Evolutionary conservation across 2,888 invertebrate genomes (phyloP).

Genomic region (Drosophila subsilvestris): DNA sequence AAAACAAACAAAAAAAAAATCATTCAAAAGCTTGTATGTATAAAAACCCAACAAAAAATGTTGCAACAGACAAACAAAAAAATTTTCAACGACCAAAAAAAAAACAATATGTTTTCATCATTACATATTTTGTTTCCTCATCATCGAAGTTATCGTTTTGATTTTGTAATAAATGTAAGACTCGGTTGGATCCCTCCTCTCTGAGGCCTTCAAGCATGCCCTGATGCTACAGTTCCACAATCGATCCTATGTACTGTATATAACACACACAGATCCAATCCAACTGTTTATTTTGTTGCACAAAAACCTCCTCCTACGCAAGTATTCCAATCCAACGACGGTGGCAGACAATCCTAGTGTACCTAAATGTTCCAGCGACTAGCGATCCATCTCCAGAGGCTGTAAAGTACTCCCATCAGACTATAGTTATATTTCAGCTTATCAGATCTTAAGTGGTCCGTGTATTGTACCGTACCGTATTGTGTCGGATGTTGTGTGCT

Average conservation of each 20-base stretch:
- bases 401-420: conserved; percentile 7
- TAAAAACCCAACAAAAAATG: conserved; percentile 39
- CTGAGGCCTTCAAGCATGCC: conserved; percentile 17
- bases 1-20: conserved; percentile 33
- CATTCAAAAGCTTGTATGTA: conserved; percentile 43
- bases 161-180: conserved; percentile 15
- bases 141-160: conserved; percentile 37
- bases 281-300: conserved; percentile 59
- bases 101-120: conserved; percentile 36
- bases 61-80: conserved; percentile 46
- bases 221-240: conserved; percentile 26
- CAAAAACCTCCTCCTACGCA: conserved; percentile 22
- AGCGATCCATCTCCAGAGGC: conserved; percentile 9
- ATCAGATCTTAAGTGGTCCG: conserved; percentile 36
- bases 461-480: conserved; percentile 21
- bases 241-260: conserved; percentile 41
- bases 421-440: conserved; percentile 21
- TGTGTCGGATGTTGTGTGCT: conserved; percentile 57
- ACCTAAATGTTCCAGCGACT: conserved; percentile 16
- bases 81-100: conserved; percentile 38
- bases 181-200: conserved; percentile 22
- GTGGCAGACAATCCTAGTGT: conserved; percentile 1
- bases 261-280: conserved; percentile 48
- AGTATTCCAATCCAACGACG: not conserved
- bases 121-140: conserved; percentile 35